These are phyloP conservation scores for Trichopria drosophilae DNA, from an alignment of 2,888 invertebrate species.

Conservation along the genomic window DNA sequence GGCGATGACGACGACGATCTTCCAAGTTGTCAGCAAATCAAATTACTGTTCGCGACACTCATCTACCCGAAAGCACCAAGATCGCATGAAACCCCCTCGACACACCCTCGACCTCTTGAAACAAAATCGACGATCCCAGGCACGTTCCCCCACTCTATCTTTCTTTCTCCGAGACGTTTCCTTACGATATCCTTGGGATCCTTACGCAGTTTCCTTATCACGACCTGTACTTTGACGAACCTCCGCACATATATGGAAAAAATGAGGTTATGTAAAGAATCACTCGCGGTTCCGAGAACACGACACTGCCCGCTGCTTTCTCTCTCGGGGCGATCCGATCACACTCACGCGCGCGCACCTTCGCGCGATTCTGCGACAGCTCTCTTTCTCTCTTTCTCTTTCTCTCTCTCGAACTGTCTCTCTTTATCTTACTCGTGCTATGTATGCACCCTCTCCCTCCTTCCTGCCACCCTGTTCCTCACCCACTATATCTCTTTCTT, in stretches of 20 bases:
- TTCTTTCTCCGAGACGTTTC: too few relatives aligned
- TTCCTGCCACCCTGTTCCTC: neutral
- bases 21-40: conserved; percentile 22
- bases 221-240: too few relatives aligned
- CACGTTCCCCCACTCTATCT: conserved; percentile 26
- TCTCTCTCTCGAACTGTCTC: conserved; percentile 4
- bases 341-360: conserved; percentile 29
- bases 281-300: conserved; percentile 31
- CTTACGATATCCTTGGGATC: too few relatives aligned
- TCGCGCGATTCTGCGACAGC: conserved; percentile 14
- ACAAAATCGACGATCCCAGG: conserved; percentile 29
- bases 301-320: conserved; percentile 21
- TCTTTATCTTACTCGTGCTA: neutral
- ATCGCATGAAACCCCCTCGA: neutral
- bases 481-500: neutral
- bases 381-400: conserved; percentile 4
- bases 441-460: neutral
- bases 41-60: conserved; percentile 35
- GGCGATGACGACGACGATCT: conserved; percentile 8
- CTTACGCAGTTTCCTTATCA: too few relatives aligned
- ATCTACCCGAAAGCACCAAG: too few relatives aligned
- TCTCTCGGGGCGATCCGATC: conserved; percentile 26
- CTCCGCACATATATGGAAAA: too few relatives aligned
- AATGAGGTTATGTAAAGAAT: conserved; percentile 35
- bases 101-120: conserved; percentile 15